A percentile compares a stretch with the other conserved stretches of the same genome.
Conservation (phyloP, 2,797 vertebrate genomes). For the Alauda arvensis region DNA sequence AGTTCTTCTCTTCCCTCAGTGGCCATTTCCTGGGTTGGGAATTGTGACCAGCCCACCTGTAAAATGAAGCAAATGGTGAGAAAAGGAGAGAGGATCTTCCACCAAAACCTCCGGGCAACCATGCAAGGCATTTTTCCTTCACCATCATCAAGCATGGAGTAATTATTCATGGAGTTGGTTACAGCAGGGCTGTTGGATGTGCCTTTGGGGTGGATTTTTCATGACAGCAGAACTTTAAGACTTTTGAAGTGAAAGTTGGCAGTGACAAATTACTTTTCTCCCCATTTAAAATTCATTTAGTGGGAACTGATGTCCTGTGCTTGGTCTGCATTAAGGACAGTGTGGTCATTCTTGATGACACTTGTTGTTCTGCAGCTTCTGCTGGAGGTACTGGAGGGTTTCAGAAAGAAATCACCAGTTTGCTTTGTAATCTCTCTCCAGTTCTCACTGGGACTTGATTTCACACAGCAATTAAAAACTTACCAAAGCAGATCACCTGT, state of each 20-base stretch:
- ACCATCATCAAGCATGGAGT: not conserved
- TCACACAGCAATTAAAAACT: not conserved
- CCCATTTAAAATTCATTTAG: not conserved
- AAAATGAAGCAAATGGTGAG: not conserved
- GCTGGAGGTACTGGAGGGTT: not conserved
- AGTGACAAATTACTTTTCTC: not conserved
- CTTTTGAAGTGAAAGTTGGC: not conserved
- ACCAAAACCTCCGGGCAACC: not conserved
- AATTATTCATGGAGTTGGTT: not conserved
- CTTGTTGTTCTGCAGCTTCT: not conserved
- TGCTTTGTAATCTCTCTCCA: not conserved
- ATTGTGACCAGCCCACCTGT: not conserved
- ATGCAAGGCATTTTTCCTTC: not conserved
- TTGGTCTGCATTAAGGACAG: not conserved
- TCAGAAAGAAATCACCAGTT: not conserved
- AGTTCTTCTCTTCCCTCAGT: not conserved
- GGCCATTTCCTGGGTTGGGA: not conserved
- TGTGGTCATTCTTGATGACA: not conserved
- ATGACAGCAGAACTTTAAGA: not conserved
- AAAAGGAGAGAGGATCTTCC: not conserved
- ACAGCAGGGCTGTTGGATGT: not conserved
- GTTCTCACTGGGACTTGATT: not conserved
- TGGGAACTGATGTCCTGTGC: not conserved
- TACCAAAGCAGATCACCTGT: not conserved
- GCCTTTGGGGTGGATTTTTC: not conserved